Evolutionary conservation across 2,113 vertebrate species (phyloP), one percentile per base, ranked within the genome.

Genomic region (Gymnocephalus cernua): DNA sequence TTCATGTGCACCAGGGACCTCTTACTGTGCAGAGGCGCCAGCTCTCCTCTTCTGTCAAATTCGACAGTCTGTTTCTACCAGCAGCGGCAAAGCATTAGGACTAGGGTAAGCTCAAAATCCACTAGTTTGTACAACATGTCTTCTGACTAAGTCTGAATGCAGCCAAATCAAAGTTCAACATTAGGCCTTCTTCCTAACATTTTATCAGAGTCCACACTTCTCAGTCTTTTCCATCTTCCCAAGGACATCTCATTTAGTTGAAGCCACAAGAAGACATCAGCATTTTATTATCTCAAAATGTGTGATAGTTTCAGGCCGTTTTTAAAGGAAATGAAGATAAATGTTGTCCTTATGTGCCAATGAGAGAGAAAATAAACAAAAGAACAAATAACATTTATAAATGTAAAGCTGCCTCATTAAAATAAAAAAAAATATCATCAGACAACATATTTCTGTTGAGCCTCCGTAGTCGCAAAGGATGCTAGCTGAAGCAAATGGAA

Each of bases 281-380:
- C 25, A 10, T 78, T 74, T 64, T 69, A 11, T 77, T 62, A 70
- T 72, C 27, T 69, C 47, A 53, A 51, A 61, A 51, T 59, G 32
- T 57, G 27, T 35, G n/a, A 47, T 57, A 38, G 35, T 27, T 15
- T 76, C 35, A 61, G 61, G 25, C 67, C 11, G 23, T 48, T 29
- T 74, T 69, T 64, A 27, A 71, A 56, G 8, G 51, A 8, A 67
- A 27, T 19, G 15, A 23, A 66, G 62, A 86, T 32, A 35, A 63
- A 68, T 56, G 50, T 9, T 3, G 50, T n/a, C 15, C 44, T 6
- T 16, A 21, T 65, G 77, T 73, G 54, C 35, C 47, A 69, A 83
- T 80, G 72, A 87, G 48, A 65, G 47, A 66, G 80, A 73, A 69
- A 71, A 82, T 80, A 5, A 71, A 82, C 74, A 5, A 68, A 67